Evolutionary conservation across 2,113 vertebrate genomes (phyloP).

Genomic region (Rafetus swinhoei): DNA sequence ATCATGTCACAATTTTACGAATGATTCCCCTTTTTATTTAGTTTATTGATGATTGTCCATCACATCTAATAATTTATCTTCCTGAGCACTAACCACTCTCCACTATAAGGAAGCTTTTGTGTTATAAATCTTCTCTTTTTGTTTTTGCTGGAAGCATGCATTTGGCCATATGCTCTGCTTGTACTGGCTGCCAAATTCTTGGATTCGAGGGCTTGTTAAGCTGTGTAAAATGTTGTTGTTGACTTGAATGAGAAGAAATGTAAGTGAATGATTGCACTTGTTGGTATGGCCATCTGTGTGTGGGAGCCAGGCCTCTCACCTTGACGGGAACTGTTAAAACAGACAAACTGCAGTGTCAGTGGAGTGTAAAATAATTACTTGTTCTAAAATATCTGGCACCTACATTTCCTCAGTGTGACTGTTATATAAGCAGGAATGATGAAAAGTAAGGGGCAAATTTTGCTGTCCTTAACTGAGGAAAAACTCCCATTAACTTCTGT

Average conservation of each 20-base stretch:
- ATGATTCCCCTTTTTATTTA: constrained; percentile 39
- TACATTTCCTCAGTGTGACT: constrained; percentile 28
- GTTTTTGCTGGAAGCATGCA: constrained; percentile 73
- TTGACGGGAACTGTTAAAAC: background rate
- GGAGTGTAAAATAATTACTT: constrained; percentile 3
- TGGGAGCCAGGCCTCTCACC: constrained; percentile 26
- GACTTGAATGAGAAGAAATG: constrained; percentile 71
- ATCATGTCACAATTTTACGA: constrained; percentile 44
- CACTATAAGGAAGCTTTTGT: constrained; percentile 29
- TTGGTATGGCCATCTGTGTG: constrained; percentile 65
- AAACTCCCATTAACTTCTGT: constrained; percentile 30
- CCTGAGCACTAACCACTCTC: constrained; percentile 6
- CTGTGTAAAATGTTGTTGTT: constrained; percentile 72
- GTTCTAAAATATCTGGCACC: constrained; percentile 39
- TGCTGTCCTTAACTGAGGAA: constrained; percentile 20
- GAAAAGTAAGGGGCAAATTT: background rate
- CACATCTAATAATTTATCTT: constrained; percentile 29
- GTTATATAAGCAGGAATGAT: constrained; percentile 6
- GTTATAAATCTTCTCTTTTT: constrained; percentile 62
- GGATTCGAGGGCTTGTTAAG: constrained; percentile 67
- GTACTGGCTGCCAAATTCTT: constrained; percentile 68
- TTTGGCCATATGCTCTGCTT: constrained; percentile 73
- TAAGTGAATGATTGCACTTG: constrained; percentile 68
- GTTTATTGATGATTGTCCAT: constrained; percentile 50
- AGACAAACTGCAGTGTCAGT: background rate